A percentile compares a stretch with the other conserved stretches of the same genome.
These are phyloP conservation scores for Drosophila funebris DNA, from an alignment of 1,140 invertebrate genomes.

Conservation along the genomic window DNA sequence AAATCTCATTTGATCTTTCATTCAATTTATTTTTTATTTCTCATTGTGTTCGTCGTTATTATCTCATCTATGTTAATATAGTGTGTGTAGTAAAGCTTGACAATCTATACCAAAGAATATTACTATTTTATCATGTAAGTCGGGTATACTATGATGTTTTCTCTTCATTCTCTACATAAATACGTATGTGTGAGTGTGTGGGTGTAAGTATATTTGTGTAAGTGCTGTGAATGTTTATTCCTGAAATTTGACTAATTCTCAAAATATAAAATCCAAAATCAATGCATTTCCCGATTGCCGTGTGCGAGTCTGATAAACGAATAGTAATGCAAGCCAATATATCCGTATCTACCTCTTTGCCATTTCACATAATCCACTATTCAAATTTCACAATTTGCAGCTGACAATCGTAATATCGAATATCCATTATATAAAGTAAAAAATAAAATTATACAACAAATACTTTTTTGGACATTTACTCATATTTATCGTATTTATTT, in stretches of 20 bases:
- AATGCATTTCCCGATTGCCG: too few species aligned
- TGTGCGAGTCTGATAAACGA: too few species aligned
- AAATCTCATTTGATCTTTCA: constrained; percentile 47
- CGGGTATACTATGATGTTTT: constrained; percentile 45
- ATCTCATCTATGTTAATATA: constrained; percentile 75
- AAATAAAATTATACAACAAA: too few species aligned
- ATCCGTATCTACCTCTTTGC: too few species aligned
- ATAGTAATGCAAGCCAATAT: too few species aligned
- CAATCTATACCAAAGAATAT: constrained; percentile 73
- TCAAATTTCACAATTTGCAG: too few species aligned
- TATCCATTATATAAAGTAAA: too few species aligned
- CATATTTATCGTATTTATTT: constrained; percentile 67
- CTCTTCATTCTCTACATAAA: not conserved
- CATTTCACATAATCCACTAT: too few species aligned
- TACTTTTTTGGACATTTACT: too few species aligned
- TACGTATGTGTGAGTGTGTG: constrained; percentile 1
- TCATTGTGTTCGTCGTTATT: constrained; percentile 66
- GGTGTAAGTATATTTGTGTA: constrained; percentile 5
- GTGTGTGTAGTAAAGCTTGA: constrained; percentile 81
- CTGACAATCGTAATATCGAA: too few species aligned
- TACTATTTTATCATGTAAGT: constrained; percentile 70
- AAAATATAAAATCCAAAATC: too few species aligned
- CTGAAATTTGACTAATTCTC: too few species aligned
- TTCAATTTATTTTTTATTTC: constrained; percentile 75
- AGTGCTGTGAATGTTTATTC: not conserved